Evolutionary conservation across 1,140 invertebrate species (phyloP).

Genomic region (Microplitis demolitor): DNA sequence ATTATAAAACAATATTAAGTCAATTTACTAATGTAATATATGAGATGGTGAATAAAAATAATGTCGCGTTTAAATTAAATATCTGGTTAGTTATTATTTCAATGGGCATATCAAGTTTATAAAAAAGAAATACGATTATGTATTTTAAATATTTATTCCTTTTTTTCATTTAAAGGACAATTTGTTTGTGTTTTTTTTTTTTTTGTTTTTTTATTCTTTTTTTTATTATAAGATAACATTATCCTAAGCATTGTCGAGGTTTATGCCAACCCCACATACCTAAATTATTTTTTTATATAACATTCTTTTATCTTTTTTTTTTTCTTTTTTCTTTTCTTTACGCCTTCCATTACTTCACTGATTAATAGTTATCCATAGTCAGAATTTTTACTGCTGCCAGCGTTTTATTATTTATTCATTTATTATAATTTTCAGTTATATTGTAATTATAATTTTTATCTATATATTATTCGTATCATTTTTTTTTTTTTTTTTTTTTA

Average conservation of each 20-base stretch:
- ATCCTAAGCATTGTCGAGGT: constrained; percentile 61
- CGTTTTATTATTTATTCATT: neutral
- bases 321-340: constrained; percentile 32
- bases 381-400: constrained; percentile 27
- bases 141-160: constrained; percentile 64
- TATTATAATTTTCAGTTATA: constrained; percentile 12
- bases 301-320: constrained; percentile 36
- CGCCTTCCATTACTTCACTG: constrained; percentile 48
- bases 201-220: constrained; percentile 20
- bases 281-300: constrained; percentile 62
- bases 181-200: constrained; percentile 55
- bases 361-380: constrained; percentile 42
- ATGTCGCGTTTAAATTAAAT: constrained; percentile 1
- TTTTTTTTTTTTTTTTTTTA: neutral
- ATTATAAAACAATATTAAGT: neutral
- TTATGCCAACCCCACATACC: constrained; percentile 41
- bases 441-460: constrained; percentile 2
- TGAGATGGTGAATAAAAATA: constrained; percentile 1
- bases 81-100: neutral
- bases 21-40: constrained; percentile 6
- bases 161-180: constrained; percentile 60
- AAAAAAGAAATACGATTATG: constrained; percentile 29
- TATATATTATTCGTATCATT: neutral
- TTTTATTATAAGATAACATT: constrained; percentile 63
- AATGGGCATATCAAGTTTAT: neutral